Evolutionary conservation across 2,797 vertebrate species (phyloP).

Genomic region (Luscinia megarhynchos): DNA sequence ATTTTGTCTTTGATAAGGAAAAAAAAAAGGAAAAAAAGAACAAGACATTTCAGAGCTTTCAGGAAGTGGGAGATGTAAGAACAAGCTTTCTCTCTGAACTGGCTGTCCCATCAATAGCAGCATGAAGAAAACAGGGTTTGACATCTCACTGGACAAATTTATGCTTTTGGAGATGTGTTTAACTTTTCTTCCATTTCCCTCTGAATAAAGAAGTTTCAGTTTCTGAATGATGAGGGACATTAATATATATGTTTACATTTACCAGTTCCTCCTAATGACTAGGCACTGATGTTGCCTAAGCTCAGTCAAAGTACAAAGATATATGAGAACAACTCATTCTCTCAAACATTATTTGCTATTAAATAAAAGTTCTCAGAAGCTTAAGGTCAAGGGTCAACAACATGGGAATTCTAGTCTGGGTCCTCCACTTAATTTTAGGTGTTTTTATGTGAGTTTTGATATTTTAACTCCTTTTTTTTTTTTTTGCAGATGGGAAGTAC

Average conservation of each 20-base stretch:
- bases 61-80: not conserved
- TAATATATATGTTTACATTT: not conserved
- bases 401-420: not conserved
- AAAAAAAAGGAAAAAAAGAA: not conserved
- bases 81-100: not conserved
- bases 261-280: not conserved
- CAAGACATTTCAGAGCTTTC: not conserved
- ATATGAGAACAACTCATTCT: not conserved
- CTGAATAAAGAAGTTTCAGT: not conserved
- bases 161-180: not conserved
- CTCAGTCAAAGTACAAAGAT: not conserved
- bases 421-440: not conserved
- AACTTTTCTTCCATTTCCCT: not conserved
- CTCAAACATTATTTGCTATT: not conserved
- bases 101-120: not conserved
- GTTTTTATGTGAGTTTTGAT: not conserved
- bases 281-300: not conserved
- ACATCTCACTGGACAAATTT: not conserved
- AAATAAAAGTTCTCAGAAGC: not conserved
- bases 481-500: accelerated
- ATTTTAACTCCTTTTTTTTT: not conserved
- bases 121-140: not conserved
- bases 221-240: not conserved
- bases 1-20: not conserved
- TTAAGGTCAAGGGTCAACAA: not conserved